Evolutionary conservation across 2,888 invertebrate genomes (phyloP), one percentile per base, ranked within the genome.

Genomic region (Himalopsyche anomala): DNA sequence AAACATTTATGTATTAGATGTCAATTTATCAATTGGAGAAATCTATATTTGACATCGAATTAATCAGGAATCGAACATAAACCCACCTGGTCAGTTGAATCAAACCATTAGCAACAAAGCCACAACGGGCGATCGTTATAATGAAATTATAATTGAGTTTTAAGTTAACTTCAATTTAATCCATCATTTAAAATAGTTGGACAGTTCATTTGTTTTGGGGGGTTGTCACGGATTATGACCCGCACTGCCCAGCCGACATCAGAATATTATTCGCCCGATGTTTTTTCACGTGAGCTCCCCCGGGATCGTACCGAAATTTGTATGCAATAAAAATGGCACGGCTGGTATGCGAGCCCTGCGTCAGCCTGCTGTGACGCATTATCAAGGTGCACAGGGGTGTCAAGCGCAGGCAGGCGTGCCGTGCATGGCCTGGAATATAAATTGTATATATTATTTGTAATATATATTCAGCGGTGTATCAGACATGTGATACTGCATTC

Each of bases 311-410:
- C 56, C 56, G 19, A 62, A 62, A 62, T 62, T 62, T 62, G 56
- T 62, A 62, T 62, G 56, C 56, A 62, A 62, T 62, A 62, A 62
- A 62, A 62, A 62, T 62, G 56, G 56, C n/a, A 62, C 56, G 56
- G 56, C 56, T 62, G 56, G 56, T 62, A 62, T 62, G 56, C 56
- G 56, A 62, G 56, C 56, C 56, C 51, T 19, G 19, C 19, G 56
- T 62, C 56, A 62, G 56, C 19, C 56, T 62, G 56, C 56, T 62
- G 56, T 62, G 56, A 62, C 56, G 56, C 19, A 62, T 62, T 62
- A 62, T 62, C 56, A 62, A 62, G 56, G 56, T 62, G 56, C 56
- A 62, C 56, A 62, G 56, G 56, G 56, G 56, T 19, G 56, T 62
- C 56, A 19, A 62, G 56, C 56, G 56, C 56, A 62, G 56, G 56